Conservation (phyloP, 2,888 invertebrate genomes). For the Cheilosia vernalis region DNA sequence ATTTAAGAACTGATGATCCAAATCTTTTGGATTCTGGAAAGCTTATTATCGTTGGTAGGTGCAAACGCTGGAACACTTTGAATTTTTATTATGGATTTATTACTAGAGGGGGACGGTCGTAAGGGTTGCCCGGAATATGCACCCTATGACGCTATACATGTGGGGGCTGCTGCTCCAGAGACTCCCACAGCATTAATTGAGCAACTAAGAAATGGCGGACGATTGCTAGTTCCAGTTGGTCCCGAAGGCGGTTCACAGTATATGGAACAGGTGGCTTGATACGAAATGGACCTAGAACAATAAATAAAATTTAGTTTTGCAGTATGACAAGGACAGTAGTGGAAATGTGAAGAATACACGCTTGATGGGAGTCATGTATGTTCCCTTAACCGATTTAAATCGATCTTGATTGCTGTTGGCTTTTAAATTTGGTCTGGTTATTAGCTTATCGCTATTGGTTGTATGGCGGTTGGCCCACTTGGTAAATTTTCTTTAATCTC, state of each 20-base stretch:
- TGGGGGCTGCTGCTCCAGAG: constrained; percentile 93
- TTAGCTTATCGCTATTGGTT: constrained; percentile 77
- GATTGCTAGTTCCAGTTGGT: constrained; percentile 96
- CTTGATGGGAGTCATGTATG: constrained; percentile 98
- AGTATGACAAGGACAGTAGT: constrained; percentile 94
- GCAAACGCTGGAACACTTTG: background rate
- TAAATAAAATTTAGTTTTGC: constrained; percentile 76
- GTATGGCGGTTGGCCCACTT: constrained; percentile 37
- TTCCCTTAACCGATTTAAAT: constrained; percentile 94
- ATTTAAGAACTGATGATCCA: constrained; percentile 90
- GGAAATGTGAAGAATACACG: constrained; percentile 90
- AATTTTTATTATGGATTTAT: background rate
- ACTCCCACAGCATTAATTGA: constrained; percentile 89
- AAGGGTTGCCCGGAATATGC: constrained; percentile 89
- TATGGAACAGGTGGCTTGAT: constrained; percentile 87
- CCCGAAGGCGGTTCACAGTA: constrained; percentile 93
- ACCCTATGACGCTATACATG: constrained; percentile 96
- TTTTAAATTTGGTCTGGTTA: constrained; percentile 76
- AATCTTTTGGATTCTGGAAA: constrained; percentile 87
- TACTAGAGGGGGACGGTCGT: constrained; percentile 93
- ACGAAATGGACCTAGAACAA: constrained; percentile 4
- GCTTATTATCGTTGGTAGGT: constrained; percentile 88
- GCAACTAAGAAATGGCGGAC: constrained; percentile 86
- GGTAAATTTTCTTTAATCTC: constrained; percentile 33
- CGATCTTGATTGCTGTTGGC: constrained; percentile 80